A percentile compares a stretch with the other conserved stretches of the same genome.
phyloP scores from a whole-genome alignment of 2,113 vertebrate species.

The Nyctibius bracteatus region DNA sequence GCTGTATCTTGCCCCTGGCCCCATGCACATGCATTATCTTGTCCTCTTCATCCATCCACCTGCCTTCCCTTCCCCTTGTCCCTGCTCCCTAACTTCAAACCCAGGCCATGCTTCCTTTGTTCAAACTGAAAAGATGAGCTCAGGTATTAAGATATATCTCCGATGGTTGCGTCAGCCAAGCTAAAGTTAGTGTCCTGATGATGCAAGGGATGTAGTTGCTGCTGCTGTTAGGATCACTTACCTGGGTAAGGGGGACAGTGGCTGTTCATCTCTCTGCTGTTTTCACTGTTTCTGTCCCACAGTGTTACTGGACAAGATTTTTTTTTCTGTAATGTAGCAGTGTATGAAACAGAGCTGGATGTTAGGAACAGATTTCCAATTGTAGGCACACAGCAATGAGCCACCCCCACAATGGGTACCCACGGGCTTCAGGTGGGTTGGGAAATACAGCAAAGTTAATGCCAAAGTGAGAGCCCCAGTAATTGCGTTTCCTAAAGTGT shows the following conservation, averaged over 20 bases:
- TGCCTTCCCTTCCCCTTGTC: not conserved
- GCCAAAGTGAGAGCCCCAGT: not conserved
- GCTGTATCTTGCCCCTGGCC: not conserved
- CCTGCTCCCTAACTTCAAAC: not conserved
- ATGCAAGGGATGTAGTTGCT: not conserved
- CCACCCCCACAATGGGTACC: not conserved
- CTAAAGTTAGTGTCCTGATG: not conserved
- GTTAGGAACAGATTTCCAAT: not conserved
- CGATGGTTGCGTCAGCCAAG: fast-evolving
- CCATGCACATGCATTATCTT: fast-evolving
- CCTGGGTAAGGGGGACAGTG: no score
- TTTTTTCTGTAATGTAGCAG: not conserved
- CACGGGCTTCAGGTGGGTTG: not conserved
- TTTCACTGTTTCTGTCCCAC: not conserved
- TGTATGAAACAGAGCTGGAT: not conserved
- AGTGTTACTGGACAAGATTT: no score
- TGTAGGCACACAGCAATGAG: not conserved
- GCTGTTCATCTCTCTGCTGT: not conserved
- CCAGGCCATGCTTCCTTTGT: not conserved
- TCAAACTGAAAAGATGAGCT: not conserved
- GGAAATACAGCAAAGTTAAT: not conserved
- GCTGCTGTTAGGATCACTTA: not conserved
- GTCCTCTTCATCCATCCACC: not conserved
- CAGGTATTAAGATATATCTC: not conserved
- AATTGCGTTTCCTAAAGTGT: fast-evolving